Conservation (phyloP, 2,797 vertebrate species). For the Oophaga sylvatica region DNA sequence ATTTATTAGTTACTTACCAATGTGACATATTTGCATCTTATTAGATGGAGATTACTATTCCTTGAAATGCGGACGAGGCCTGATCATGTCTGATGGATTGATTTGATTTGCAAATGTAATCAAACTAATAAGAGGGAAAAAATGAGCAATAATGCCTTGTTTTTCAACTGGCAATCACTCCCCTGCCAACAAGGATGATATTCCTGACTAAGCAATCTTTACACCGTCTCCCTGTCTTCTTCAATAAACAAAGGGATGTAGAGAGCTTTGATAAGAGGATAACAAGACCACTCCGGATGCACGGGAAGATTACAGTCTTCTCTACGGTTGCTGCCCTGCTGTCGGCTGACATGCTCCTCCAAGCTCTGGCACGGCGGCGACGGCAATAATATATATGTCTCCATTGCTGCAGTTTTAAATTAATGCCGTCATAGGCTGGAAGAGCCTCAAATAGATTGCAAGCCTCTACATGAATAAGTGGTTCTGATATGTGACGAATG, state of each 20-base stretch:
- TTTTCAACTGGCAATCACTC: slow-evolving; percentile 93
- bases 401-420: slow-evolving; percentile 44
- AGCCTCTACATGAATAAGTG: slow-evolving; percentile 53
- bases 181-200: slow-evolving; percentile 84
- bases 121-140: slow-evolving; percentile 98
- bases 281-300: slow-evolving; percentile 73
- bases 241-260: slow-evolving; percentile 82
- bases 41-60: slow-evolving; percentile 97
- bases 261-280: slow-evolving; percentile 79
- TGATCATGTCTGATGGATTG: slow-evolving; percentile 97
- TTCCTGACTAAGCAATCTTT: slow-evolving; percentile 84
- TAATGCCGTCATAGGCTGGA: slow-evolving; percentile 45
- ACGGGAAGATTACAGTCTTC: slow-evolving; percentile 64
- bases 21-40: slow-evolving; percentile 98
- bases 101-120: slow-evolving; percentile 99
- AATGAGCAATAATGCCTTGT: slow-evolving; percentile 95
- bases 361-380: slow-evolving; percentile 17
- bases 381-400: slow-evolving; percentile 48
- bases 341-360: slow-evolving; percentile 37
- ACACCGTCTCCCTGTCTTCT: slow-evolving; percentile 78
- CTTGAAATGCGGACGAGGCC: slow-evolving; percentile 93
- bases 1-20: slow-evolving; percentile 99
- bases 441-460: slow-evolving; percentile 49
- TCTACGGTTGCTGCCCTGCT: slow-evolving; percentile 34
- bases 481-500: slow-evolving; percentile 39